Conservation (phyloP, 1,140 invertebrate genomes). For the Caenorhabditis latens region DNA sequence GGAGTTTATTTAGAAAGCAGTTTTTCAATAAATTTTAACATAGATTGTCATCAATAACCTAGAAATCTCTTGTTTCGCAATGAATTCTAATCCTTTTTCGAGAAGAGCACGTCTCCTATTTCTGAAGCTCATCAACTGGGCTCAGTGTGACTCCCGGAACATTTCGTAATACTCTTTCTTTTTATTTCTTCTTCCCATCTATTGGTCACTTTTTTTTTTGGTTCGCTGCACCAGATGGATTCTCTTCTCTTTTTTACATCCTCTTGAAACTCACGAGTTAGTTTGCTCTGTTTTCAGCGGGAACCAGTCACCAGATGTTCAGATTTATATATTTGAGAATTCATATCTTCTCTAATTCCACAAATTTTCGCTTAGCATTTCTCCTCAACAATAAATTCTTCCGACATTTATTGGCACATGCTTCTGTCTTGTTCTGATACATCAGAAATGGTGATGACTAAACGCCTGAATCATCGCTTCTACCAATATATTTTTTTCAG, state of each 20-base stretch:
- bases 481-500: background rate
- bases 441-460: background rate
- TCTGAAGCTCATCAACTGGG: background rate
- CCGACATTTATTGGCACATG: no score
- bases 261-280: background rate
- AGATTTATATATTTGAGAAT: no score
- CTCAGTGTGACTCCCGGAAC: conserved; percentile 5
- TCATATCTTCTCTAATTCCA: no score
- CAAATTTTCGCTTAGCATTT: no score
- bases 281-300: no score
- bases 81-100: background rate
- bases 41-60: background rate
- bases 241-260: background rate
- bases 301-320: no score
- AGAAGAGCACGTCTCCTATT: background rate
- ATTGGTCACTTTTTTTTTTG: background rate
- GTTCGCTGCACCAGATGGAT: background rate
- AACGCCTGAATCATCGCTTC: background rate
- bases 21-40: no score
- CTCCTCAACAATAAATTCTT: no score
- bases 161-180: conserved; percentile 13
- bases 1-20: no score
- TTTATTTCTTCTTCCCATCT: background rate
- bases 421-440: background rate
- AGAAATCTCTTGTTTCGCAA: no score